These are phyloP conservation scores for Cryptotis parvus DNA, from an alignment of 2,113 vertebrate species.

Conservation along the genomic window DNA sequence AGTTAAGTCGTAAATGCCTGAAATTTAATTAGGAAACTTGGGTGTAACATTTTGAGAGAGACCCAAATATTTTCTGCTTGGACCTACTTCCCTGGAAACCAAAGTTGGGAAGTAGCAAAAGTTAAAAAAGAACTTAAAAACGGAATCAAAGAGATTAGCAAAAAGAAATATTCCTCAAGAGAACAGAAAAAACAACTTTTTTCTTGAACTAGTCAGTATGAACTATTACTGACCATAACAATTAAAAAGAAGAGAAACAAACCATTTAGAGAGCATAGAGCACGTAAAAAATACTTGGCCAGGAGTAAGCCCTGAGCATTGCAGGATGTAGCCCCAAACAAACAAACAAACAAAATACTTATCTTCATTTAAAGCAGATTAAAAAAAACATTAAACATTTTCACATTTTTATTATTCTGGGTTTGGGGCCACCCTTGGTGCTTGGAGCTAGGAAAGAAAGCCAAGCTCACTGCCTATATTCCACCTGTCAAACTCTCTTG, in stretches of 20 bases:
- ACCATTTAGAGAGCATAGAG: not conserved
- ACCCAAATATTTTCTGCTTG: constrained; percentile 61
- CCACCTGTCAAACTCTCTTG: too few species aligned
- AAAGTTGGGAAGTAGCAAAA: constrained; percentile 57
- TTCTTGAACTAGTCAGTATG: too few species aligned
- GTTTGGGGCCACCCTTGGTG: too few species aligned
- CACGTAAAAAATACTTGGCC: too few species aligned
- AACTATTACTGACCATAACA: not conserved
- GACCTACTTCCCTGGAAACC: constrained; percentile 79
- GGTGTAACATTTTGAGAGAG: constrained; percentile 66
- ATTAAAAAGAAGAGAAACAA: constrained; percentile 36
- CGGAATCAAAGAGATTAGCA: constrained; percentile 23
- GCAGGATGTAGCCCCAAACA: too few species aligned
- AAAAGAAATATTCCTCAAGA: constrained; percentile 42
- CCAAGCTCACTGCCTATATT: too few species aligned
- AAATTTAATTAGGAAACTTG: constrained; percentile 53
- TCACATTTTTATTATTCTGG: too few species aligned
- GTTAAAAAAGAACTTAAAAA: constrained; percentile 63
- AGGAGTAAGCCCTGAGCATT: too few species aligned
- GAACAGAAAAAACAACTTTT: not conserved
- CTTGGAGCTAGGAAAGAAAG: too few species aligned
- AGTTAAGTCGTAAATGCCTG: not conserved
- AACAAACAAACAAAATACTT: not conserved
- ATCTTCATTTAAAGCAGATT: constrained; percentile 12
- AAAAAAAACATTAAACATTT: too few species aligned